Conservation (phyloP, 2,113 vertebrate genomes). For the Pimephales promelas region DNA sequence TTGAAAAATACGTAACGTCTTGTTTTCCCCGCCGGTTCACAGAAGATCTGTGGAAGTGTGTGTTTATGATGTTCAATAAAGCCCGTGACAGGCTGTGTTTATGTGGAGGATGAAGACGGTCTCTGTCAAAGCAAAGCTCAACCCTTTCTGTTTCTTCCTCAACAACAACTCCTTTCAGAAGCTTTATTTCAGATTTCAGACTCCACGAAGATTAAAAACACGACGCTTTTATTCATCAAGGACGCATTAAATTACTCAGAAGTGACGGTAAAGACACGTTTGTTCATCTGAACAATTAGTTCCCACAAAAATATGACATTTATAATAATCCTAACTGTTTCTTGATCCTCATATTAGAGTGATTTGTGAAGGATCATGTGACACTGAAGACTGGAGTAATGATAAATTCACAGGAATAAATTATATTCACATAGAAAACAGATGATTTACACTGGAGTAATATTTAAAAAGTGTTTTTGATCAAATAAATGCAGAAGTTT, state of each 20-base stretch:
- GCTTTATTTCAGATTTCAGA: no score
- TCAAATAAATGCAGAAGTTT: background rate
- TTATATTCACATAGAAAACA: background rate
- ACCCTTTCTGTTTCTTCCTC: no score
- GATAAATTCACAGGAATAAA: background rate
- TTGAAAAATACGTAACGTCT: constrained; percentile 72
- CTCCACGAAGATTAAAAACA: no score
- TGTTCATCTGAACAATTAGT: background rate
- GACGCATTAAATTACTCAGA: background rate
- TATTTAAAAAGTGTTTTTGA: background rate
- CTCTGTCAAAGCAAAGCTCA: background rate
- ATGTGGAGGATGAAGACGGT: constrained; percentile 15
- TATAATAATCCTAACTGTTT: no score
- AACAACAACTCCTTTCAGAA: no score
- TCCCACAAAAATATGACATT: no score
- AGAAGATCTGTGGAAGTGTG: constrained; percentile 62
- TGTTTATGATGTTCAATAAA: background rate
- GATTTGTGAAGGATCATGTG: background rate
- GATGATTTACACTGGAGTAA: background rate
- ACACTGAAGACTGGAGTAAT: background rate
- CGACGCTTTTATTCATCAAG: background rate
- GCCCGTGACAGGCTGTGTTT: constrained; percentile 53
- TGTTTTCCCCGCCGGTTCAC: constrained; percentile 58
- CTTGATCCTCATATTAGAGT: background rate
- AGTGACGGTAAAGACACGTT: background rate